These are phyloP conservation scores for Littorina saxatilis DNA, from an alignment of 1,140 invertebrate genomes.

Conservation along the genomic window DNA sequence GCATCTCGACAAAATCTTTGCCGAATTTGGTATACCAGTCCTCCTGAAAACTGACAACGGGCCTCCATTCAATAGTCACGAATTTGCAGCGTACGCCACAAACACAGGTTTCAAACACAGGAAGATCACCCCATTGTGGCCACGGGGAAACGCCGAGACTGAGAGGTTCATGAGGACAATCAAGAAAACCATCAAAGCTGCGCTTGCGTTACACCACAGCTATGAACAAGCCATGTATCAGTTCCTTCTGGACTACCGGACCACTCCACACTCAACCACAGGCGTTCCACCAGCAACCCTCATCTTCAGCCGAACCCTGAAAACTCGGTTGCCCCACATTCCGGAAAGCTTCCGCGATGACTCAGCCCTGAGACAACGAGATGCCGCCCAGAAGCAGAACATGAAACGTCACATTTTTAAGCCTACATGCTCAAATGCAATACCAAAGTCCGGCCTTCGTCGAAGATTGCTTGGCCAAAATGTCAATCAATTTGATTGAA, in stretches of 20 bases:
- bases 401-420: too few relatives aligned
- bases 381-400: too few relatives aligned
- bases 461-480: too few relatives aligned
- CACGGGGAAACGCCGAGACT: constrained; percentile 53
- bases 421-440: too few relatives aligned
- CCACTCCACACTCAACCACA: constrained; percentile 53
- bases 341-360: too few relatives aligned
- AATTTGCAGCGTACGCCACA: background rate
- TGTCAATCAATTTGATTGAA: too few relatives aligned
- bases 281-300: constrained; percentile 40
- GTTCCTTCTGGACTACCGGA: constrained; percentile 51
- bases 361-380: too few relatives aligned
- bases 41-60: constrained; percentile 53
- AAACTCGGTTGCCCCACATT: too few relatives aligned
- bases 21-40: constrained; percentile 42
- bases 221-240: constrained; percentile 56
- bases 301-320: too few relatives aligned
- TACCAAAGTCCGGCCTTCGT: too few relatives aligned
- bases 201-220: constrained; percentile 28
- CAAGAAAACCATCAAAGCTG: constrained; percentile 51
- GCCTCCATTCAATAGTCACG: constrained; percentile 53
- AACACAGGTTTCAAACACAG: constrained; percentile 45
- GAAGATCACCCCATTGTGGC: constrained; percentile 55
- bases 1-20: constrained; percentile 42
- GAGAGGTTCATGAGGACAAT: constrained; percentile 56